Evolutionary conservation across 1,140 invertebrate genomes (phyloP).

Genomic region (Calephelis virginiensis): DNA sequence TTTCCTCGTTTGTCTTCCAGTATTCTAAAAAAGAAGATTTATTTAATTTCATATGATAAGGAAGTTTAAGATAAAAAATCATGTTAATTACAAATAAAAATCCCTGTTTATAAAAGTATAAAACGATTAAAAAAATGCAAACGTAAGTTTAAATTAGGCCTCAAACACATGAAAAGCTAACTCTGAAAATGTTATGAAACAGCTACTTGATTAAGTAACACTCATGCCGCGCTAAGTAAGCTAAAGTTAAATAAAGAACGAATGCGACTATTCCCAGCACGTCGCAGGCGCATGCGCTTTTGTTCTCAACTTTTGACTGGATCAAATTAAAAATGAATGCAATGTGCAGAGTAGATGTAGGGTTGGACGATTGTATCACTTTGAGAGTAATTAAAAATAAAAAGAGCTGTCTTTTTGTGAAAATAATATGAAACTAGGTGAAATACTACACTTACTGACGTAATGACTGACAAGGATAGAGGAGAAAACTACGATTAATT

Average conservation of each 20-base stretch:
- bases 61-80: no score
- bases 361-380: slow-evolving; percentile 34
- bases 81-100: no score
- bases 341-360: slow-evolving; percentile 36
- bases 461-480: no score
- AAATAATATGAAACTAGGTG: no score
- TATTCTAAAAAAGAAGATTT: no score
- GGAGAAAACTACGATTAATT: no score
- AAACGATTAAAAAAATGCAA: neutral
- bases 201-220: slow-evolving; percentile 25
- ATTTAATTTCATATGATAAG: no score
- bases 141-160: neutral
- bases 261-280: slow-evolving; percentile 53
- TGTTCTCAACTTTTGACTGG: slow-evolving; percentile 58
- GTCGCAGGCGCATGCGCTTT: slow-evolving; percentile 54
- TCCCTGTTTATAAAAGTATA: no score
- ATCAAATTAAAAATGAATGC: slow-evolving; percentile 67
- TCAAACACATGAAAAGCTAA: slow-evolving; percentile 4
- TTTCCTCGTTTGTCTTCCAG: no score
- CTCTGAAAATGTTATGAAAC: slow-evolving; percentile 17
- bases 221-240: slow-evolving; percentile 33
- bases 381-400: neutral
- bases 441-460: no score
- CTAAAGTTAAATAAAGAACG: slow-evolving; percentile 42
- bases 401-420: no score